Percentiles rank a stretch among this genome's conserved stretches.
Evolutionary conservation across 2,797 vertebrate species (phyloP).

Genomic region (Scyliorhinus canicula): DNA sequence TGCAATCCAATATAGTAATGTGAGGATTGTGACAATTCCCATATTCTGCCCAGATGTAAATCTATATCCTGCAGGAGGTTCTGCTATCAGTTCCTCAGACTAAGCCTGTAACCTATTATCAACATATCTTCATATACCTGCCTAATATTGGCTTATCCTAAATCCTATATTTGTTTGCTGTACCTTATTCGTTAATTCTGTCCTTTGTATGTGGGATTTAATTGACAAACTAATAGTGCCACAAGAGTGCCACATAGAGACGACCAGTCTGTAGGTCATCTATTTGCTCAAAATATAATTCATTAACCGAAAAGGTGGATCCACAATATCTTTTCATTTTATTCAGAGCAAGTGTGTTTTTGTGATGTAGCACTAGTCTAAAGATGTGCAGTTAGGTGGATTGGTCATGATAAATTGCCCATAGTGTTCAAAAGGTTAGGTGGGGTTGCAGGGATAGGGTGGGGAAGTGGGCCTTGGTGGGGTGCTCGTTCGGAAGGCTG

Average conservation of each 20-base stretch:
- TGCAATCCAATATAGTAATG: background rate
- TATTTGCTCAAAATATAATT: background rate
- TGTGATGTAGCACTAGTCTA: background rate
- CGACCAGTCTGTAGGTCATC: background rate
- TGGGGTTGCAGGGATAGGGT: too few relatives aligned
- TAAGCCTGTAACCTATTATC: background rate
- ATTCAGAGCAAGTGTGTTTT: background rate
- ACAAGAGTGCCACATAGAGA: background rate
- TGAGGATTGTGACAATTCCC: background rate
- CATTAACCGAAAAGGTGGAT: background rate
- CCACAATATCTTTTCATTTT: background rate
- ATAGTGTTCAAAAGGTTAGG: too few relatives aligned
- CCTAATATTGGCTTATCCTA: background rate
- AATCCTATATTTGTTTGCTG: background rate
- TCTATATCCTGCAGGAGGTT: background rate
- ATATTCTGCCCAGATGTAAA: background rate
- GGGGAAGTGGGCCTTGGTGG: too few relatives aligned
- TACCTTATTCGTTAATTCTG: background rate
- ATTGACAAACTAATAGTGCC: background rate
- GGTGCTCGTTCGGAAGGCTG: too few relatives aligned
- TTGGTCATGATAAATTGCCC: too few relatives aligned
- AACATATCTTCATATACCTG: background rate
- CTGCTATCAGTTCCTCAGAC: background rate
- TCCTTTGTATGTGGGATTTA: background rate
- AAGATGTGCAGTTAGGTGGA: too few relatives aligned